Conservation (phyloP, 2,113 vertebrate genomes). For the Empidonax alnorum region DNA sequence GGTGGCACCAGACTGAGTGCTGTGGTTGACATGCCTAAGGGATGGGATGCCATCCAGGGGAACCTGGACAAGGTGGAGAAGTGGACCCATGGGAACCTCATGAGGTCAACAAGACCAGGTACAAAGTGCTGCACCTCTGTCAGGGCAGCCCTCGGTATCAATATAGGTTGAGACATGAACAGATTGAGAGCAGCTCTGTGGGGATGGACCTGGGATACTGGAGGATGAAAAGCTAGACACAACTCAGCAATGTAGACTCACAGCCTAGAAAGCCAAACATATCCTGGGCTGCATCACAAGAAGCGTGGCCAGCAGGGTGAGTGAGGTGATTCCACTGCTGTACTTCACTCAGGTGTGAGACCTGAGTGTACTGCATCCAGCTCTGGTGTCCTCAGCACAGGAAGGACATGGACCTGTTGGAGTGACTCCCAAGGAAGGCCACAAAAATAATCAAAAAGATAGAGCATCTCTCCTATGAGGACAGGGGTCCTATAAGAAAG, state of each 20-base stretch:
- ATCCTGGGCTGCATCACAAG: neutral
- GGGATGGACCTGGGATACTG: neutral
- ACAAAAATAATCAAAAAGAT: neutral
- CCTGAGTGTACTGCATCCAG: neutral
- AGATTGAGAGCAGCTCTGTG: neutral
- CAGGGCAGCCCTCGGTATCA: neutral
- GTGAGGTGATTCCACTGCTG: neutral
- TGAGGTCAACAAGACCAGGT: neutral
- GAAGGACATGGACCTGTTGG: neutral
- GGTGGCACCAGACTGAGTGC: neutral
- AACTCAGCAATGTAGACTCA: neutral
- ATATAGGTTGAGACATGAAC: neutral
- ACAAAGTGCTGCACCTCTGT: neutral
- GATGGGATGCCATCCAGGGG: neutral
- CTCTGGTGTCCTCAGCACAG: neutral
- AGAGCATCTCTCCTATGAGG: neutral
- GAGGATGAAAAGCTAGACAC: neutral
- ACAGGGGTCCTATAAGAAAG: neutral
- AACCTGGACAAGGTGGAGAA: neutral
- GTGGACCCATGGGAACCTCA: neutral
- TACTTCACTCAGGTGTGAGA: neutral
- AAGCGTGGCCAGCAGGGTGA: neutral
- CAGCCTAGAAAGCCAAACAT: neutral
- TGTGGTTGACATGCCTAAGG: neutral
- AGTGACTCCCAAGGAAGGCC: neutral